Evolutionary conservation across 53 echinoderm and acorn worm genomes (phyloP).

Genomic region (Astropecten irregularis): DNA sequence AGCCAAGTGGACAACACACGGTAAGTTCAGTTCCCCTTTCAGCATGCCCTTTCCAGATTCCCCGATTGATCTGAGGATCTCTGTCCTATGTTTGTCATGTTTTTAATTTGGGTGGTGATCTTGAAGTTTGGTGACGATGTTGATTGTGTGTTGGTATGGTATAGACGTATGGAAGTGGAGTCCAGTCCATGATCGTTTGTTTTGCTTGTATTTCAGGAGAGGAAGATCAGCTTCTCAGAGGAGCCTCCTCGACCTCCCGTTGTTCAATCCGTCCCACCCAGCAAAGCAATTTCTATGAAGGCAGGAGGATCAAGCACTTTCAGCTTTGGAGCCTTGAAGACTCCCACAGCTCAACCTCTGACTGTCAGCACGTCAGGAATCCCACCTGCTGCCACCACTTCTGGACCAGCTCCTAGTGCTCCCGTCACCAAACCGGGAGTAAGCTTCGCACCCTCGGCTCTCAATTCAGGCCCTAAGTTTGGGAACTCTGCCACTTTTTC

Average conservation of each 20-base stretch:
- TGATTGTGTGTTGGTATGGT: too few relatives aligned
- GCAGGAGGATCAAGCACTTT: neutral
- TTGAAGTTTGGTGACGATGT: too few relatives aligned
- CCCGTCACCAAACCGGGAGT: too few relatives aligned
- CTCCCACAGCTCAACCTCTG: conserved; percentile 8
- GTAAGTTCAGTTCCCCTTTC: conserved; percentile 30
- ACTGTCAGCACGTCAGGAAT: conserved; percentile 1
- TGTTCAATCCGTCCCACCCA: conserved; percentile 22
- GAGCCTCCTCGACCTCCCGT: conserved; percentile 17
- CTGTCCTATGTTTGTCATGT: too few relatives aligned
- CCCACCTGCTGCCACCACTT: conserved; percentile 32
- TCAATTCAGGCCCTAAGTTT: too few relatives aligned
- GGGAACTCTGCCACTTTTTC: too few relatives aligned
- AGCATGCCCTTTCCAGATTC: neutral
- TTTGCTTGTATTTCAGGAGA: neutral
- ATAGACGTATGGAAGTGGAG: too few relatives aligned
- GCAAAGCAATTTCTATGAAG: neutral
- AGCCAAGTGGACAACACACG: conserved; percentile 60
- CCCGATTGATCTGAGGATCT: neutral
- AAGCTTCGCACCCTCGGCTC: too few relatives aligned
- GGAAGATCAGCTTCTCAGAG: conserved; percentile 24
- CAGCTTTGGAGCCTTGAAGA: neutral
- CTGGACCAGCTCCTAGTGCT: neutral
- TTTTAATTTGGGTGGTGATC: too few relatives aligned
- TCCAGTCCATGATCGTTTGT: neutral